A percentile compares a stretch with the other conserved stretches of the same genome.
Conservation (phyloP, 1,140 invertebrate genomes). For the Aphidius gifuensis region DNA sequence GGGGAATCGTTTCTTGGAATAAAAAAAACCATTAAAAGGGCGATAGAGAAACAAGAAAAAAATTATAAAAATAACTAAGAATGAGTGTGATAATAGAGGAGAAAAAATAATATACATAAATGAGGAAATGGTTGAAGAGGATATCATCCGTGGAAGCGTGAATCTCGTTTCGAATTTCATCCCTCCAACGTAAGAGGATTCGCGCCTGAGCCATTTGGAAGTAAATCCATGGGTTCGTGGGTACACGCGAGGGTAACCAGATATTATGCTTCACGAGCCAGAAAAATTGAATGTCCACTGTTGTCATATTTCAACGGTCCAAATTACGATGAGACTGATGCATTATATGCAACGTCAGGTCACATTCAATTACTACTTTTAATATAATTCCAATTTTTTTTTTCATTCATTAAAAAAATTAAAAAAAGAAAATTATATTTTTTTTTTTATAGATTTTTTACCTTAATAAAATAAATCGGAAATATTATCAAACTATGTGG, state of each 20-base stretch:
- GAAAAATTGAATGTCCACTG: slow-evolving; percentile 19
- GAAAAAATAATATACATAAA: not conserved
- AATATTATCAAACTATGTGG: too few species aligned
- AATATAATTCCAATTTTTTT: too few species aligned
- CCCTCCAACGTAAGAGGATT: slow-evolving; percentile 21
- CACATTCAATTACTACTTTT: too few species aligned
- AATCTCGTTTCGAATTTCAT: slow-evolving; percentile 22
- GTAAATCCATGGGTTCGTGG: slow-evolving; percentile 1
- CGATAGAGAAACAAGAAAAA: too few species aligned
- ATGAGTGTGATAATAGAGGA: not conserved
- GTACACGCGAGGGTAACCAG: slow-evolving; percentile 17
- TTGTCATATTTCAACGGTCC: slow-evolving; percentile 13
- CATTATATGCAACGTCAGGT: not conserved
- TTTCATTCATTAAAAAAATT: too few species aligned
- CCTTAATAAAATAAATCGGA: too few species aligned
- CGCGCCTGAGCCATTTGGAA: slow-evolving; percentile 19
- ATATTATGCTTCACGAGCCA: slow-evolving; percentile 20
- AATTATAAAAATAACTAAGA: too few species aligned
- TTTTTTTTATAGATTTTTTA: too few species aligned
- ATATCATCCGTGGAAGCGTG: slow-evolving; percentile 15
- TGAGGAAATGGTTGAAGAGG: not conserved
- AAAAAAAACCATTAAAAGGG: too few species aligned
- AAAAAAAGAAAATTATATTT: too few species aligned
- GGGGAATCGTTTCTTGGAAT: too few species aligned
- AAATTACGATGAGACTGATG: slow-evolving; percentile 10